These are phyloP conservation scores for Periophthalmus modestus DNA, from an alignment of 2,113 vertebrate species.

Conservation along the genomic window DNA sequence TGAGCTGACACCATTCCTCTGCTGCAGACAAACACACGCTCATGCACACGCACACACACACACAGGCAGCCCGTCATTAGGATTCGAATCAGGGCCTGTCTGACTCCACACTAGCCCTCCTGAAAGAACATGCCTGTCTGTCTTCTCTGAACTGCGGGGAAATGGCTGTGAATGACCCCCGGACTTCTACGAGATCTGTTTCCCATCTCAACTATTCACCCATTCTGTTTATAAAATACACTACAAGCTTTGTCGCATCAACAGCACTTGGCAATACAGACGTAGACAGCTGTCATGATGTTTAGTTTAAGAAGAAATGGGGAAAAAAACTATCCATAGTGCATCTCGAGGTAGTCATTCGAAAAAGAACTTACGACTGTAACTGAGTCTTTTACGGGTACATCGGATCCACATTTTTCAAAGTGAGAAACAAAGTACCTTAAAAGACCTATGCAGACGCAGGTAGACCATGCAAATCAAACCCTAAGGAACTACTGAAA, in stretches of 20 bases:
- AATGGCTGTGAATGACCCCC: conserved; percentile 60
- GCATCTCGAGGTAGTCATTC: too few species aligned
- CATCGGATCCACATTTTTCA: too few species aligned
- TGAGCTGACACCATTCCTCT: conserved; percentile 47
- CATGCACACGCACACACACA: neutral
- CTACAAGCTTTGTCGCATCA: neutral
- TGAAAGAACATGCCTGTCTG: conserved; percentile 77
- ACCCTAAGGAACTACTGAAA: neutral
- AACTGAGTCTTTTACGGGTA: too few species aligned
- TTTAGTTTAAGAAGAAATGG: neutral
- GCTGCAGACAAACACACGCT: conserved; percentile 36
- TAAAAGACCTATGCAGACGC: neutral
- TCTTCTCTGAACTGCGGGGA: conserved; percentile 57
- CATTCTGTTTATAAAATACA: neutral
- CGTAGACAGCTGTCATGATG: neutral
- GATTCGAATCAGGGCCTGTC: conserved; percentile 69
- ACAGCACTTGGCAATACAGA: neutral
- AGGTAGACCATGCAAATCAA: neutral
- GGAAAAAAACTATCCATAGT: too few species aligned
- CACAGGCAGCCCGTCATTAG: conserved; percentile 61
- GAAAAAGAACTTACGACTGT: too few species aligned
- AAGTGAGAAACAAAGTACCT: too few species aligned
- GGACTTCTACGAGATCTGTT: conserved; percentile 49
- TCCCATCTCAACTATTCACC: conserved; percentile 49
- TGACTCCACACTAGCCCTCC: conserved; percentile 62